phyloP scores from a whole-genome alignment of 2,113 vertebrate genomes.

The human (Homo sapiens) region GRCh38 chr16:10077001-10077500 shows the following conservation, averaged over 20 bases:
- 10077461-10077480: neutral
- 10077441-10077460: neutral
- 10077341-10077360: neutral
- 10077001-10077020: neutral
- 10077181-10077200: neutral
- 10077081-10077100: neutral
- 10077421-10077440: neutral
- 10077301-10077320: neutral
- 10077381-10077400: neutral
- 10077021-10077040: neutral
- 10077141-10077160: neutral
- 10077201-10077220: neutral
- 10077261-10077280: neutral
- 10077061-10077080: neutral
- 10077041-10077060: neutral
- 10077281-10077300: neutral
- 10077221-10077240: neutral
- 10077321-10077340: neutral
- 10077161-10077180: neutral
- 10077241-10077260: neutral
- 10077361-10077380: neutral
- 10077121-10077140: neutral
- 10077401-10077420: neutral
- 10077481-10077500: neutral
- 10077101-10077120: neutral